Conservation (phyloP, 37 sponge, comb jelly and placozoan species). For the Ephydatia muelleri region DNA sequence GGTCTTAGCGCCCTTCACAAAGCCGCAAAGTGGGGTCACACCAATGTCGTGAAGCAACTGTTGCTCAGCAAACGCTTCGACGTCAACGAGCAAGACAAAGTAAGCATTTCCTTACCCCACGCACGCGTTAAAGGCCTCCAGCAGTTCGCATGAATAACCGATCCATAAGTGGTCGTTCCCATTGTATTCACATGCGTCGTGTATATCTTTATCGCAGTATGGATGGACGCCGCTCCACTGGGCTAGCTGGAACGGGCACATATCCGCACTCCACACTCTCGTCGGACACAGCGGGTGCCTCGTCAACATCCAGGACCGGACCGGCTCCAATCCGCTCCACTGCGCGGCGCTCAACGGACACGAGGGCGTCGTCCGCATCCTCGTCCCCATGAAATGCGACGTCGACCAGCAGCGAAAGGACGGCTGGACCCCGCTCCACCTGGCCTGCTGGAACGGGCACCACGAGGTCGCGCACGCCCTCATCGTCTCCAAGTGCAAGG, state of each 20-base stretch:
- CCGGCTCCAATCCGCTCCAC: conserved; percentile 70
- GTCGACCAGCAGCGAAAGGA: conserved; percentile 58
- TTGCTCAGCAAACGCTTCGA: conserved; percentile 35
- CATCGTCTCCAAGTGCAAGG: conserved; percentile 36
- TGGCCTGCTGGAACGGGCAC: conserved; percentile 67
- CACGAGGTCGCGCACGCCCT: conserved; percentile 65
- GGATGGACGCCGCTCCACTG: conserved; percentile 79
- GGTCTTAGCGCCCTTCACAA: conserved; percentile 71
- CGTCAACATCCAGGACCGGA: conserved; percentile 47
- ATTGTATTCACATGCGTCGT: conserved; percentile 1
- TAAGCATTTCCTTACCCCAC: background rate
- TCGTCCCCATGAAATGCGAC: conserved; percentile 46
- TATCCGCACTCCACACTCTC: conserved; percentile 38
- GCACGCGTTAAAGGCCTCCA: background rate
- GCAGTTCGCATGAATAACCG: background rate
- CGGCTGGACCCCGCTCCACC: conserved; percentile 71
- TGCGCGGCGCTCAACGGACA: conserved; percentile 75
- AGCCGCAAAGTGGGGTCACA: conserved; percentile 62
- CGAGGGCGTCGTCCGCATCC: conserved; percentile 42
- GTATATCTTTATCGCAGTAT: conserved; percentile 37
- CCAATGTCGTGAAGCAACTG: conserved; percentile 52
- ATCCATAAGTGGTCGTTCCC: background rate
- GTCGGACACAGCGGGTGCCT: conserved; percentile 26
- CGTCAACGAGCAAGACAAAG: conserved; percentile 51
- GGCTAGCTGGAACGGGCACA: conserved; percentile 72